A percentile compares a stretch with the other conserved stretches of the same genome.
These are phyloP conservation scores for Diglossa cyanea DNA, from an alignment of 2,797 vertebrate genomes.

Conservation along the genomic window DNA sequence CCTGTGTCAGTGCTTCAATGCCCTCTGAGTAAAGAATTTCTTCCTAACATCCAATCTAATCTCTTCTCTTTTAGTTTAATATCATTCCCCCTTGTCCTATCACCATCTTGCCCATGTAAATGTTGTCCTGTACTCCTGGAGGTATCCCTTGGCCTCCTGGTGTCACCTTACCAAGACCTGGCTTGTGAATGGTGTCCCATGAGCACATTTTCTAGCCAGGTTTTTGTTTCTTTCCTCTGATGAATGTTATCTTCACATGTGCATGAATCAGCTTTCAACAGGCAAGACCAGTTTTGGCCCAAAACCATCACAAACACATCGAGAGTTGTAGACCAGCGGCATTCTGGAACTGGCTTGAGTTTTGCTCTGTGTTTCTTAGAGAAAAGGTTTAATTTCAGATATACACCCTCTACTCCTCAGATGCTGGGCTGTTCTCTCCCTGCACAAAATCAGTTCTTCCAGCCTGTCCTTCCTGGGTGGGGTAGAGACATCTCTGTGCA, in stretches of 20 bases:
- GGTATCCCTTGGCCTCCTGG: background rate
- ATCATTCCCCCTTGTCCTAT: background rate
- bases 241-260: background rate
- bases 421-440: background rate
- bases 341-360: background rate
- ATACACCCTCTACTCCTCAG: accelerated
- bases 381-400: background rate
- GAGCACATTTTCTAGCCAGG: background rate
- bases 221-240: background rate
- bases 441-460: background rate
- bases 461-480: background rate
- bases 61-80: background rate
- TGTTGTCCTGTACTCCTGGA: background rate
- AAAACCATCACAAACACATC: background rate
- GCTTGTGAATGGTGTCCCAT: background rate
- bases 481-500: accelerated
- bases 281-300: background rate
- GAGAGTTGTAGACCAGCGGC: background rate
- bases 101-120: background rate
- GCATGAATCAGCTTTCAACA: background rate
- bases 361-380: background rate
- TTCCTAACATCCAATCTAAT: background rate
- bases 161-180: background rate
- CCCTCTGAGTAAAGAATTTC: background rate
- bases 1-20: background rate